Conservation (phyloP, 53 echinoderm and acorn worm species). For the Stichopus horrens region DNA sequence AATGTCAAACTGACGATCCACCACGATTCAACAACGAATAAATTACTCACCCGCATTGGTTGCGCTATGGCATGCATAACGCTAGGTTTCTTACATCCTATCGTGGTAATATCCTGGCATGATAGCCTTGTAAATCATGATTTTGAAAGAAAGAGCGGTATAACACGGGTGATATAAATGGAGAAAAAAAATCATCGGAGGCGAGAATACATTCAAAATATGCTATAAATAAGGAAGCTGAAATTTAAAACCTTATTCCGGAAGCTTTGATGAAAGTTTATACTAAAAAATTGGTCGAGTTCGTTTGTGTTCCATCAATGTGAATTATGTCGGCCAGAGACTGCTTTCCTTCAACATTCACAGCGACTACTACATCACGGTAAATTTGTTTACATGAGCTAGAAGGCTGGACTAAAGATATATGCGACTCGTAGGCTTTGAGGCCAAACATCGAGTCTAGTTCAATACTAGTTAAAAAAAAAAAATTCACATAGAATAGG, state of each 20-base stretch:
- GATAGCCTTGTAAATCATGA: background rate
- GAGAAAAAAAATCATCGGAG: background rate
- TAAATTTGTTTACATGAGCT: no score
- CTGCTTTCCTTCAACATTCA: no score
- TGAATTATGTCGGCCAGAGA: background rate
- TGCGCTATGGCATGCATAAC: background rate
- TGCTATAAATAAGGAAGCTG: background rate
- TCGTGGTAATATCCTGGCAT: background rate
- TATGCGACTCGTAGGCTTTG: no score
- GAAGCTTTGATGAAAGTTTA: slow-evolving; percentile 9
- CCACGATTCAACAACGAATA: background rate
- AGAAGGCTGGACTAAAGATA: no score
- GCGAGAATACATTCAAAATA: background rate
- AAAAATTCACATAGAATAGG: no score
- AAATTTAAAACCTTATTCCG: background rate
- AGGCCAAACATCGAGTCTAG: no score
- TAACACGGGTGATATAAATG: background rate
- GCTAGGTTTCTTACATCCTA: background rate
- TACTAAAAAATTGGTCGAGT: background rate
- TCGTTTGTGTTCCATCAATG: background rate
- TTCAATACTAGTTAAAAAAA: no score
- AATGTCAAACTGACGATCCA: slow-evolving; percentile 6
- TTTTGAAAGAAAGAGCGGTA: background rate
- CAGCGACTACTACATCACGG: no score
- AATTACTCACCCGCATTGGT: background rate